Conservation (phyloP, 2,113 vertebrate genomes). For the Limnothrissa miodon region DNA sequence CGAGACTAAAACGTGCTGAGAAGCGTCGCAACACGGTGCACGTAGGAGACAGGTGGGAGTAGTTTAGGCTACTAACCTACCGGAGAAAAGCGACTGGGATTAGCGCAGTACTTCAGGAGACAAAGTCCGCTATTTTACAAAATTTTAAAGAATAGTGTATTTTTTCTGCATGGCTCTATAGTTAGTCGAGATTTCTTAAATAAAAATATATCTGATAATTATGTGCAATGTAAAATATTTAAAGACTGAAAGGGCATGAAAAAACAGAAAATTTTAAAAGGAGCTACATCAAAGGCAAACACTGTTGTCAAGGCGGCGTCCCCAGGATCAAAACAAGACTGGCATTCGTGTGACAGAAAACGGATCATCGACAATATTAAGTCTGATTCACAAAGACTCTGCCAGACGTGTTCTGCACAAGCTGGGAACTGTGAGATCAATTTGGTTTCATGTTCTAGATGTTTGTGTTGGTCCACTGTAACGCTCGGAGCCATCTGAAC, state of each 20-base stretch:
- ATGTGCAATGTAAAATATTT: not conserved
- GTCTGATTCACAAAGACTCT: not conserved
- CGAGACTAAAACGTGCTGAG: not conserved
- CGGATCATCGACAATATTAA: not conserved
- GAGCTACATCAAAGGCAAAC: not conserved
- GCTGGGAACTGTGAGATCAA: slow-evolving; percentile 8
- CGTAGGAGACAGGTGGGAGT: slow-evolving; percentile 12
- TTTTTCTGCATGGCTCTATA: not conserved
- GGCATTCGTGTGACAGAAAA: not conserved
- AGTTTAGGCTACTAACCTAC: not conserved
- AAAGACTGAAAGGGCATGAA: not conserved
- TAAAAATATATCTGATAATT: not conserved
- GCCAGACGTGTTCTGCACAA: not conserved
- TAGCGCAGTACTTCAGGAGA: not conserved
- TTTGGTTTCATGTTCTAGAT: not conserved
- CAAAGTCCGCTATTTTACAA: not conserved
- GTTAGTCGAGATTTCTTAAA: not conserved
- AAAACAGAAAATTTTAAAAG: not conserved
- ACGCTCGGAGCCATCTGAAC: not conserved
- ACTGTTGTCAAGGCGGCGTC: not conserved
- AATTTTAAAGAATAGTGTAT: not conserved
- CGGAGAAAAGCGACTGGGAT: not conserved
- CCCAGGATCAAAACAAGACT: not conserved
- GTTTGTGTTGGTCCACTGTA: not conserved
- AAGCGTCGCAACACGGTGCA: not conserved